Percentiles rank a stretch among this genome's conserved stretches.
These are phyloP conservation scores for Lacanobia oleracea DNA, from an alignment of 2,888 invertebrate genomes.

Conservation along the genomic window DNA sequence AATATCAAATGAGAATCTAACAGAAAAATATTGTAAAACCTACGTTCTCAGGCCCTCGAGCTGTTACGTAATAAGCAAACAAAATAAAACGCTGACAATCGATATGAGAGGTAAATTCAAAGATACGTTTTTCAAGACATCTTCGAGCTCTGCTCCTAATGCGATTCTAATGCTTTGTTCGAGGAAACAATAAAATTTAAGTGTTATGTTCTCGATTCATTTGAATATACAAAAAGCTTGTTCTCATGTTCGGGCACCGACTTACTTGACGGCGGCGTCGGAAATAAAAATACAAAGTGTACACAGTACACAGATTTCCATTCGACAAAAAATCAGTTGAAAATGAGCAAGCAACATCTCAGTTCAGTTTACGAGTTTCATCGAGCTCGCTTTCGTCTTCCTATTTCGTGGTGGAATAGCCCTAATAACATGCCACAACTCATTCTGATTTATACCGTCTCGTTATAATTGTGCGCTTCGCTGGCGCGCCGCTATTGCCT, in stretches of 20 bases:
- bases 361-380: slow-evolving; percentile 81
- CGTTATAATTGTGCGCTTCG: slow-evolving; percentile 90
- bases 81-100: slow-evolving; percentile 67
- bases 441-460: slow-evolving; percentile 90
- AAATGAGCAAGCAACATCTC: slow-evolving; percentile 71
- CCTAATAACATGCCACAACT: slow-evolving; percentile 90
- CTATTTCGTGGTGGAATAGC: slow-evolving; percentile 85
- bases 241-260: slow-evolving; percentile 54
- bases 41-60: slow-evolving; percentile 28
- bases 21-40: slow-evolving; percentile 56
- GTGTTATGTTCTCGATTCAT: slow-evolving; percentile 69
- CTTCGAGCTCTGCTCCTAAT: slow-evolving; percentile 60
- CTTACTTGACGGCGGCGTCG: slow-evolving; percentile 52
- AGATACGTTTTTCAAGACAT: slow-evolving; percentile 62
- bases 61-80: slow-evolving; percentile 57
- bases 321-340: slow-evolving; percentile 72
- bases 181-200: slow-evolving; percentile 70
- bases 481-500: slow-evolving; percentile 85
- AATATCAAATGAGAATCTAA: slow-evolving; percentile 62
- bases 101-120: slow-evolving; percentile 63
- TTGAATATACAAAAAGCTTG: slow-evolving; percentile 67
- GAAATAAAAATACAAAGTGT: slow-evolving; percentile 66
- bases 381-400: slow-evolving; percentile 83
- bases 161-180: slow-evolving; percentile 70
- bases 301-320: slow-evolving; percentile 61